Conservation (phyloP, 2,113 vertebrate species). For the Cygnus atratus region DNA sequence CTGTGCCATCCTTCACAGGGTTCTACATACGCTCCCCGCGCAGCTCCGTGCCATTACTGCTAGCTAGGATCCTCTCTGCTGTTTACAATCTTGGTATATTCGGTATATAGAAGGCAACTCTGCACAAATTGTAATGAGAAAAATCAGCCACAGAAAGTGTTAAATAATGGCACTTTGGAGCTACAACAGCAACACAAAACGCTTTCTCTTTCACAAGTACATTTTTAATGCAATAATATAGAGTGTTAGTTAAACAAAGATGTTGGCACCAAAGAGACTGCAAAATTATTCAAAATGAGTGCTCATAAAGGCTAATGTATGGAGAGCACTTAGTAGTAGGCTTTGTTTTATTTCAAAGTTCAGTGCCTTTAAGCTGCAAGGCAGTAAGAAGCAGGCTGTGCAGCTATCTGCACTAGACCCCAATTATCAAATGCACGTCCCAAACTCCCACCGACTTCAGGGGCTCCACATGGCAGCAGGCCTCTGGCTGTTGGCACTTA, state of each 20-base stretch:
- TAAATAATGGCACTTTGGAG: conserved; percentile 74
- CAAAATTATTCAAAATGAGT: conserved; percentile 68
- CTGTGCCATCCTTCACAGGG: neutral
- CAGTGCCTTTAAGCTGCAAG: neutral
- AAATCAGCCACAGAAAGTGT: conserved; percentile 66
- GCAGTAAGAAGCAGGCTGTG: neutral
- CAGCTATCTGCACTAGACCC: neutral
- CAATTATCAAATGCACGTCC: neutral
- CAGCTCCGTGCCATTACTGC: neutral
- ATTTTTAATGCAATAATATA: conserved; percentile 76
- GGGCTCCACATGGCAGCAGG: neutral
- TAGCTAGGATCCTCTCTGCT: neutral
- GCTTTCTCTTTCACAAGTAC: conserved; percentile 78
- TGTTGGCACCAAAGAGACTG: conserved; percentile 69
- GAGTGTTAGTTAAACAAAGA: conserved; percentile 79
- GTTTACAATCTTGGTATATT: conserved; percentile 49
- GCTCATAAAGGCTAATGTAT: conserved; percentile 53
- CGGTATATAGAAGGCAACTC: conserved; percentile 36
- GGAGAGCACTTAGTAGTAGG: conserved; percentile 25
- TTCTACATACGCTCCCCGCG: neutral
- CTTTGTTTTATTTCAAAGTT: conserved; percentile 36
- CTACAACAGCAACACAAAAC: conserved; percentile 71
- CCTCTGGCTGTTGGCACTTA: neutral
- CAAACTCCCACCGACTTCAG: neutral
- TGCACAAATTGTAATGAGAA: conserved; percentile 53